Evolutionary conservation across 2,113 vertebrate species (phyloP).

Genomic region (Hemibates koningsi): DNA sequence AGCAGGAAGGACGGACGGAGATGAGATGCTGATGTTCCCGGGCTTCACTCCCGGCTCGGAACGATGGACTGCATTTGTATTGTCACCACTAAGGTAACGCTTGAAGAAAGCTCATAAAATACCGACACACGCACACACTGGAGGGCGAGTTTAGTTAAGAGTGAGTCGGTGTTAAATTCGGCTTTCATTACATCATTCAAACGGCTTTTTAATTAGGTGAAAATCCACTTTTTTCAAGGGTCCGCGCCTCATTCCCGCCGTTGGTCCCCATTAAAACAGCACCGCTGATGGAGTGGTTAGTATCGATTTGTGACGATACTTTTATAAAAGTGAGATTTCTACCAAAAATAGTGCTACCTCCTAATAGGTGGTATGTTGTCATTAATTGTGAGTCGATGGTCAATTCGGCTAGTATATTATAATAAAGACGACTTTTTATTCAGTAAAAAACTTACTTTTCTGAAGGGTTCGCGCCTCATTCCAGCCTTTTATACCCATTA

Average conservation of each 20-base stretch:
- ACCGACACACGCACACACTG: accelerated
- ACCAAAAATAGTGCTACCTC: accelerated
- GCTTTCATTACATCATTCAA: accelerated
- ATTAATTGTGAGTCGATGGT: accelerated
- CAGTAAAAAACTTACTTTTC: not conserved
- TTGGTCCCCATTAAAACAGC: not conserved
- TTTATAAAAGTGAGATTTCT: not conserved
- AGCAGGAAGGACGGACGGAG: constrained; percentile 5
- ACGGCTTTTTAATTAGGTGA: not conserved
- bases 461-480: too few species aligned
- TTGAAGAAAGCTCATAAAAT: not conserved
- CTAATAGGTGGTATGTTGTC: accelerated
- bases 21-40: constrained; percentile 68
- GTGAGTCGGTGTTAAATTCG: not conserved
- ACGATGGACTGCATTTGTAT: constrained; percentile 92
- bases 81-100: constrained; percentile 90
- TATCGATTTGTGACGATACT: not conserved
- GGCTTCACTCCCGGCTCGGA: constrained; percentile 65
- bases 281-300: not conserved
- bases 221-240: not conserved
- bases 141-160: accelerated
- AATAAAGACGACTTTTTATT: accelerated
- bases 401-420: not conserved
- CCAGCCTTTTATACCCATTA: accelerated
- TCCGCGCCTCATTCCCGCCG: not conserved